Conservation (phyloP, 35 echinoderm and acorn worm genomes). For the Apostichopus californicus region DNA sequence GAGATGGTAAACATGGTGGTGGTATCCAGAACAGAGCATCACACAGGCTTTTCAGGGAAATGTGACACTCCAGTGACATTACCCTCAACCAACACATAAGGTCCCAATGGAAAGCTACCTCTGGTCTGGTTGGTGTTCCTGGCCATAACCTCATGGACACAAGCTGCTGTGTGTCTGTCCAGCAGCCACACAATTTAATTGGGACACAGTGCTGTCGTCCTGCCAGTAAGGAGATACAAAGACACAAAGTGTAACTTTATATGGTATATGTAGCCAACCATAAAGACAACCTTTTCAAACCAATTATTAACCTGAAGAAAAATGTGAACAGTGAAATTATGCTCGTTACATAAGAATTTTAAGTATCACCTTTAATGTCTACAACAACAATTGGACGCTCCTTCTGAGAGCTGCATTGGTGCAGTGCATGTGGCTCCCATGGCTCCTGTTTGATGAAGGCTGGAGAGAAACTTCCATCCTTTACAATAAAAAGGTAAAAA, state of each 20-base stretch:
- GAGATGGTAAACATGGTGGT: not conserved
- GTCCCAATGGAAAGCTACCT: constrained; percentile 41
- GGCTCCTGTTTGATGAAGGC: too few species aligned
- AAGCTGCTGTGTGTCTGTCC: not conserved
- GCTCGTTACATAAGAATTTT: too few species aligned
- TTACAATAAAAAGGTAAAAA: too few species aligned
- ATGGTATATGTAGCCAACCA: not conserved
- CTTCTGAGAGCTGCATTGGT: too few species aligned
- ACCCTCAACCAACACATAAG: constrained; percentile 24
- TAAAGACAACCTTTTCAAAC: too few species aligned
- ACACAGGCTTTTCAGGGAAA: constrained; percentile 37
- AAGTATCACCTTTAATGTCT: too few species aligned
- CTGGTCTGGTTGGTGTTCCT: constrained; percentile 23
- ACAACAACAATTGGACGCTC: too few species aligned
- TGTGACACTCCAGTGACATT: constrained; percentile 14
- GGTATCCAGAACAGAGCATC: constrained; percentile 8
- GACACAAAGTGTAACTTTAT: not conserved
- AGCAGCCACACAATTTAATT: not conserved
- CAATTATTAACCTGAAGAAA: too few species aligned
- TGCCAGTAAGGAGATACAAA: not conserved
- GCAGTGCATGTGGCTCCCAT: too few species aligned
- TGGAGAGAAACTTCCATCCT: too few species aligned
- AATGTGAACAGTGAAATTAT: too few species aligned
- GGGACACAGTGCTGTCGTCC: constrained; percentile 8
- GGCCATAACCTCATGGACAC: constrained; percentile 18